These are phyloP conservation scores for Branchipolynoe longqiensis DNA, from an alignment of 2,888 invertebrate species.

Conservation along the genomic window DNA sequence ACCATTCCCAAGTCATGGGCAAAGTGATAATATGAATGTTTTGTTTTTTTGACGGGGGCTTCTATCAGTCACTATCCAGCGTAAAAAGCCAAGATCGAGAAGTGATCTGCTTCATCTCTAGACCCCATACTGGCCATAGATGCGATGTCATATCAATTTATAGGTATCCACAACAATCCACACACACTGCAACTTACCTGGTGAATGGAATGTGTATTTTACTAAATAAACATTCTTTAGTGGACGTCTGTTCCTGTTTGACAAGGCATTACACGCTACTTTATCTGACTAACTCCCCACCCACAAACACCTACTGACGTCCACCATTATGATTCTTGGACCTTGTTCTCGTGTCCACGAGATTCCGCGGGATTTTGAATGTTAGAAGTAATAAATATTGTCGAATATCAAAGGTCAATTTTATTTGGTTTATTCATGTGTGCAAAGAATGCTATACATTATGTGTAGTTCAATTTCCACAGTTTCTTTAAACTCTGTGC, in stretches of 20 bases:
- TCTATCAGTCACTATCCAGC: background rate
- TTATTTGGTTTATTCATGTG: background rate
- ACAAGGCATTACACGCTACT: conserved; percentile 8
- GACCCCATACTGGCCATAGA: too few species aligned
- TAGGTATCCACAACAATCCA: background rate
- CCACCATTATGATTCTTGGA: conserved; percentile 39
- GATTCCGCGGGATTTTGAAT: conserved; percentile 1
- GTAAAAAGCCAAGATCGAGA: background rate
- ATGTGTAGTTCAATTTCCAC: too few species aligned
- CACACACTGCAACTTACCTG: background rate
- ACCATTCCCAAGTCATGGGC: too few species aligned
- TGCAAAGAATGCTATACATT: background rate
- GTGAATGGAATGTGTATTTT: background rate
- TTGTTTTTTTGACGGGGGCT: background rate
- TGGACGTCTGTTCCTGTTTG: background rate
- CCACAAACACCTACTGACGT: background rate
- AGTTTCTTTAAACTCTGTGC: too few species aligned
- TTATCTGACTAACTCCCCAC: conserved; percentile 33
- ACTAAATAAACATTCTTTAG: conserved; percentile 1
- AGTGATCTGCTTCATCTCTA: background rate
- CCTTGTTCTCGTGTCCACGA: conserved; percentile 30
- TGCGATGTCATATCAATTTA: background rate
- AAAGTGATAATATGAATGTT: background rate
- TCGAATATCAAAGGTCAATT: background rate
- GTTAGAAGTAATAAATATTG: background rate